Percentiles rank a stretch among this genome's conserved stretches.
Conservation (phyloP, 2,797 vertebrate genomes). For the Synaphobranchus kaupii region DNA sequence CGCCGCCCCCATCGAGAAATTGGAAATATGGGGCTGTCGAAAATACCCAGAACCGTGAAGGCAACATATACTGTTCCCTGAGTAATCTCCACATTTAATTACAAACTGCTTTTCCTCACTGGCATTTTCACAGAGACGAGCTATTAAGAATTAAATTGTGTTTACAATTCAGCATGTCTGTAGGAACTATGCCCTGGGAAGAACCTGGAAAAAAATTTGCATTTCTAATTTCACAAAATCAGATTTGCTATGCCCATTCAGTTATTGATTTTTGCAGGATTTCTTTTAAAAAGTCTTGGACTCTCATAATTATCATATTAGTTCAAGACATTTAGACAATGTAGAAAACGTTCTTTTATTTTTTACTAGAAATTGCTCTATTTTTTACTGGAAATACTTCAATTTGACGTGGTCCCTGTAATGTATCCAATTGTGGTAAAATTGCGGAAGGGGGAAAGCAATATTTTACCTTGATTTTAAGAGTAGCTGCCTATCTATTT, state of each 20-base stretch:
- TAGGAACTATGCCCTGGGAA: not conserved
- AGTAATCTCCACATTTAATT: not conserved
- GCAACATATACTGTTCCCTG: not conserved
- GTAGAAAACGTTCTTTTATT: not conserved
- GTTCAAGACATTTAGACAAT: not conserved
- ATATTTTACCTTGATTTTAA: not conserved
- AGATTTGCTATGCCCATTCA: not conserved
- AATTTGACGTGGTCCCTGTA: not conserved
- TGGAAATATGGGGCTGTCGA: not conserved
- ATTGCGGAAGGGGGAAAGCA: not conserved
- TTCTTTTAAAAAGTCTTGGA: too few relatives aligned
- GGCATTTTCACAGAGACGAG: not conserved
- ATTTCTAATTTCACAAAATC: not conserved
- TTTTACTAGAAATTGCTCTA: not conserved
- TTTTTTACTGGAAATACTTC: not conserved
- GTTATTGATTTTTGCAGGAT: not conserved
- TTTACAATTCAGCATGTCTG: not conserved
- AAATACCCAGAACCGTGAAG: not conserved
- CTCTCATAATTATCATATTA: not conserved
- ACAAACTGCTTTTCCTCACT: not conserved
- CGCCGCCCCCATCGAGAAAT: not conserved
- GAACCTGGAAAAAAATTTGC: not conserved
- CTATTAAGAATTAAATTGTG: not conserved
- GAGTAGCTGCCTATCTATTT: not conserved
- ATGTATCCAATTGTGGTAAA: not conserved